Evolutionary conservation across 2,113 vertebrate genomes (phyloP).

Genomic region (Dicerorhinus sumatrensis): DNA sequence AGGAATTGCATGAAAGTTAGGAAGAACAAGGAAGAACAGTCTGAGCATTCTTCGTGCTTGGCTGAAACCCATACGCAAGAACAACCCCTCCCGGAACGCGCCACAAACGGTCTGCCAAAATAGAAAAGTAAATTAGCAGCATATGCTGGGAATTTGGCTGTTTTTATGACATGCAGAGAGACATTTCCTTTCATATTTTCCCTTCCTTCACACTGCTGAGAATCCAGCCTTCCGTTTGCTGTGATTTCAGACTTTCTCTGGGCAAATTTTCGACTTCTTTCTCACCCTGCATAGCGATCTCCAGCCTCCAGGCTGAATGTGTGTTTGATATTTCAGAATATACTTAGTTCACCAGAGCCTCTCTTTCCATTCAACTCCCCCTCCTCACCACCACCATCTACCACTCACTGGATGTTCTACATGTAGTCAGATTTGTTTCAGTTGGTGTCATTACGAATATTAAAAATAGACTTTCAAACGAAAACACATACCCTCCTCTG

Average conservation of each 20-base stretch:
- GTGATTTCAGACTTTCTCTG: slow-evolving; percentile 75
- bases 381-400: neutral
- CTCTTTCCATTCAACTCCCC: slow-evolving; percentile 23
- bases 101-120: slow-evolving; percentile 68
- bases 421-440: slow-evolving; percentile 55
- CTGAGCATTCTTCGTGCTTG: slow-evolving; percentile 76
- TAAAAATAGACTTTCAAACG: slow-evolving; percentile 77
- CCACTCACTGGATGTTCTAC: slow-evolving; percentile 56
- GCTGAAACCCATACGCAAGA: slow-evolving; percentile 50
- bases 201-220: slow-evolving; percentile 46
- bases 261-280: slow-evolving; percentile 73
- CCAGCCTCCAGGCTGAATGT: slow-evolving; percentile 68
- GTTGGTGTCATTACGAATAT: slow-evolving; percentile 69
- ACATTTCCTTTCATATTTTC: slow-evolving; percentile 63
- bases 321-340: slow-evolving; percentile 82
- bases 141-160: slow-evolving; percentile 76
- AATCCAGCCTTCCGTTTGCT: slow-evolving; percentile 54
- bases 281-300: slow-evolving; percentile 75
- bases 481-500: slow-evolving; percentile 52
- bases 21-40: slow-evolving; percentile 71
- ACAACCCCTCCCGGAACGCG: slow-evolving; percentile 65
- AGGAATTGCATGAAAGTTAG: slow-evolving; percentile 59
- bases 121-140: slow-evolving; percentile 71
- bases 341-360: slow-evolving; percentile 44
- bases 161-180: slow-evolving; percentile 73